Conservation (phyloP, 2,113 vertebrate genomes). For the Aythya baeri region DNA sequence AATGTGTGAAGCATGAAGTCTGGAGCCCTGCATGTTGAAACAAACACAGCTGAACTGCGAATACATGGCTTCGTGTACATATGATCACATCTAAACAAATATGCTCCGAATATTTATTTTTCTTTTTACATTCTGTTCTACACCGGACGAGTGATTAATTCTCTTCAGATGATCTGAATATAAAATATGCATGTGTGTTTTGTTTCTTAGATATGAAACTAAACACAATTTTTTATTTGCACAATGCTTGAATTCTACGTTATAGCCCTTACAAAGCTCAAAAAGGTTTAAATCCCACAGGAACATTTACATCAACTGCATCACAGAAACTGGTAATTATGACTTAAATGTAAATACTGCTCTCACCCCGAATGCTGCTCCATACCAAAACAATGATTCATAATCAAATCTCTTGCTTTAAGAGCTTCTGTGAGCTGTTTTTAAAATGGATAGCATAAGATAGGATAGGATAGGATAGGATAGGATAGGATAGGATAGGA, state of each 20-base stretch:
- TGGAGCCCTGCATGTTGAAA: background rate
- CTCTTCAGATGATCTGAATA: background rate
- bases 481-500: background rate
- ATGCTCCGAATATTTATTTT: conserved; percentile 28
- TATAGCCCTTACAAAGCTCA: background rate
- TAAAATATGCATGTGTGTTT: background rate
- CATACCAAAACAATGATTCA: background rate
- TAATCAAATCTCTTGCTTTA: background rate
- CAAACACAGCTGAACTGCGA: conserved; percentile 19
- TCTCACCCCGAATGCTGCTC: background rate
- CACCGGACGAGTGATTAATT: background rate
- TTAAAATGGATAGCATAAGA: background rate
- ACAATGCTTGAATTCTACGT: background rate
- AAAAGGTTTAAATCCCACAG: background rate
- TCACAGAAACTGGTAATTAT: background rate
- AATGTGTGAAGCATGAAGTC: background rate
- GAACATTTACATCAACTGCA: background rate
- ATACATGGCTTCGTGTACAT: background rate
- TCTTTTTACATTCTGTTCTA: background rate
- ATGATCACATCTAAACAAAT: conserved; percentile 18
- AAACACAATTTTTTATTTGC: background rate
- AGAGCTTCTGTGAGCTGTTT: background rate
- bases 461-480: background rate
- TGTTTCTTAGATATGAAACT: conserved; percentile 2
- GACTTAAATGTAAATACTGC: background rate